Evolutionary conservation across 1,140 invertebrate genomes (phyloP), one percentile per base, ranked within the genome.

Genomic region (Cyrtorhinus lividipennis): DNA sequence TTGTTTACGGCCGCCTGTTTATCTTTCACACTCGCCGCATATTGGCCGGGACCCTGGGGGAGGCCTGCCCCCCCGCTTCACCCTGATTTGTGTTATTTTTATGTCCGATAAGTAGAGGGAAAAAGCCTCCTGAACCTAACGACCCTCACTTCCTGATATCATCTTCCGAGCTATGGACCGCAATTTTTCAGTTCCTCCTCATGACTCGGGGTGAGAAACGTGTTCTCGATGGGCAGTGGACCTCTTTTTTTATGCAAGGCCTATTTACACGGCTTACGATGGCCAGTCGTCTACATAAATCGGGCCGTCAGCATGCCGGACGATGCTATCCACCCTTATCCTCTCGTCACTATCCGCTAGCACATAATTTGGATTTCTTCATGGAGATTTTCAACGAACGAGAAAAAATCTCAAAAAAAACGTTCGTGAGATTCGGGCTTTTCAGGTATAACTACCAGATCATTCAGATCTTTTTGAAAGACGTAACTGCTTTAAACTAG

Each of bases 1-100:
- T 59, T 59, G 58, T 59, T 59, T 59, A 59, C 58, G 48, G 48
- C 58, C 58, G 13, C 25, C 58, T 59, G 58, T 59, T 59, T 59
- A 59, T 59, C 58, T 59, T 59, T 59, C 58, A 59, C 58, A 59
- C 58, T 59, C 58, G 24, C 58, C 58, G 58, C 58, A 59, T 59
- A 59, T 59, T 59, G 58, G 25, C 58, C 27, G n/a, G 58, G 58
- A 59, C 58, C 27, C 58, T 59, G 27, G n/a, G 58, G 48, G 38
- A 10, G 8, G 8, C 38, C 48, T 20, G 10, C 12, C 48, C 10
- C 48, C 48, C 48, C 48, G 48, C 5, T 15, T 38, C 20, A 8
- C 48, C 20, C 48, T 30, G 58, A 59, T 59, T 59, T 59, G 58
- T 27, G 27, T 59, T 59, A 59, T 59, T 26, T 59, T 59, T 30